Evolutionary conservation across 2,797 vertebrate species (phyloP), one percentile per base, ranked within the genome.

Genomic region (Pristis pectinata): DNA sequence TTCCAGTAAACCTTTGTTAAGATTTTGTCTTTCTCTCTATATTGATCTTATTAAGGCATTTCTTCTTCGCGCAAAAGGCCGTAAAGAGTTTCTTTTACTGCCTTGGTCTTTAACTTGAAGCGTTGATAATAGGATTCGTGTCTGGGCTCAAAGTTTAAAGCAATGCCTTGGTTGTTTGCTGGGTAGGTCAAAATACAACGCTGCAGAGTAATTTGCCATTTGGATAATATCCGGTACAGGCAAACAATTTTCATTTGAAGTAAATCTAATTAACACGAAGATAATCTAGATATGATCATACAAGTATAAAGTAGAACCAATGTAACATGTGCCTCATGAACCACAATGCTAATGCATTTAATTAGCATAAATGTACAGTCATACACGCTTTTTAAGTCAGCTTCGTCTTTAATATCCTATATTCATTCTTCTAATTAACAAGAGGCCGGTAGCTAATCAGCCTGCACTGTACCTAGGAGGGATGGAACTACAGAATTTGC

Each of bases 1-100:
- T 97, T 98, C 97, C 97, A 97, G 97, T 97, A 96, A 98, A 96
- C 97, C 98, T 98, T 98, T 97, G 98, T 98, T 97, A 97, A 97
- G 98, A 97, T 97, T 97, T 97, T 96, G 92, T 53, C 95, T 96
- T 97, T 97, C 97, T 97, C 97, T 95, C 97, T 97, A 59, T 97
- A 98, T 98, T 98, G 98, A 98, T 99, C 98, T 98, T 97, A 98
- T 98, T 98, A 98, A 97, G 96, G 96, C 96, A 92, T 97, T 97
- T 97, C 97, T 95, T 95, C 95, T 95, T 92, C 95, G 95, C 67
- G 95, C 95, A 95, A 95, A 95, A 95, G 96, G 97, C 97, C 96
- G 96, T 96, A 95, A 96, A 96, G 92, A 30, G 34, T 44, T 94
- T 53, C 96, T 96, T 97, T 97, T 97, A 96, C 96, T 97, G 95